A percentile compares a stretch with the other conserved stretches of the same genome.
These are phyloP conservation scores for Hypocryptadius cinnamomeus DNA, from an alignment of 2,113 vertebrate species.

Conservation along the genomic window DNA sequence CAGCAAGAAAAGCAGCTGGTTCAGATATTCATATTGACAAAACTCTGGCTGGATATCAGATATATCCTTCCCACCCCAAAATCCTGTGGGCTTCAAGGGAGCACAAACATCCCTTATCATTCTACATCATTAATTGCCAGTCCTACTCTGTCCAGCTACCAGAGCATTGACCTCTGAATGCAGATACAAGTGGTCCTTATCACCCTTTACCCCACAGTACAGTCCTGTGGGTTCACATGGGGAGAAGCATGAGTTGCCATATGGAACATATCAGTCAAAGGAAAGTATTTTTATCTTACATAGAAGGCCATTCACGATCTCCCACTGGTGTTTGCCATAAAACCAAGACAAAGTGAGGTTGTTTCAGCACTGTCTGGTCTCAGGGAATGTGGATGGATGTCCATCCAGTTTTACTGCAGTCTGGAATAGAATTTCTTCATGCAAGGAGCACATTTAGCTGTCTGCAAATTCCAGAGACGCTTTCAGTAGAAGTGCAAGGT, in stretches of 20 bases:
- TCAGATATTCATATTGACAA: conserved; percentile 45
- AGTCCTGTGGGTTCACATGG: neutral
- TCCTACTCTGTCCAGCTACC: neutral
- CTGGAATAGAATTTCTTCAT: neutral
- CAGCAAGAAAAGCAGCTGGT: conserved; percentile 42
- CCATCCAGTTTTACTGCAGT: neutral
- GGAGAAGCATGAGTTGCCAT: conserved; percentile 13
- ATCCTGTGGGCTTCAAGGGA: neutral
- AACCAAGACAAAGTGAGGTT: neutral
- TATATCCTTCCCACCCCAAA: conserved; percentile 20
- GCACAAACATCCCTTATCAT: conserved; percentile 11
- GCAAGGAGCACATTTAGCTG: neutral
- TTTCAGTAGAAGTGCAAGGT: neutral
- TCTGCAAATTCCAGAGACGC: neutral
- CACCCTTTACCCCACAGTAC: neutral
- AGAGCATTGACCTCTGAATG: neutral
- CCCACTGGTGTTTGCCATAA: neutral
- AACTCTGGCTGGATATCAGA: conserved; percentile 37
- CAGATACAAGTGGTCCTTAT: neutral
- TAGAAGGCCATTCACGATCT: neutral
- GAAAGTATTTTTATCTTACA: neutral
- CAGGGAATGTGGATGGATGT: neutral
- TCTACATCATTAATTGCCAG: neutral
- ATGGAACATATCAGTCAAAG: conserved; percentile 18
- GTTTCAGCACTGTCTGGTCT: neutral